phyloP scores from a whole-genome alignment of 2,888 invertebrate species.

The Trichacis sp. region DNA sequence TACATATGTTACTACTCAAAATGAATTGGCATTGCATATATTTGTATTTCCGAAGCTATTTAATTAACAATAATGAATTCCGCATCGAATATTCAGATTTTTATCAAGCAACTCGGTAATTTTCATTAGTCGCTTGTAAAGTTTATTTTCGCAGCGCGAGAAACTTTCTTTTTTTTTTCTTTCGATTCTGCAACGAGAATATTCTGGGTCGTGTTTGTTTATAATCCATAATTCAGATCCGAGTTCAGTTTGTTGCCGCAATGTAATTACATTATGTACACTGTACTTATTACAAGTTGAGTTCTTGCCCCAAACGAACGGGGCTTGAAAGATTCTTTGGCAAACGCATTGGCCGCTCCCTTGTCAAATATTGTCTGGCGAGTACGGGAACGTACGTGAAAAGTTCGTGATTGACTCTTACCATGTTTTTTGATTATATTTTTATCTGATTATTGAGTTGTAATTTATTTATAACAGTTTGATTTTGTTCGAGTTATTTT shows the following conservation, averaged over 20 bases:
- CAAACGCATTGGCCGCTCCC: too few species aligned
- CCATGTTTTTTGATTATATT: too few species aligned
- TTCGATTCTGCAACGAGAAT: neutral
- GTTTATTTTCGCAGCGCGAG: neutral
- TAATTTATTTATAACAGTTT: too few species aligned
- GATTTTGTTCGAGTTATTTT: too few species aligned
- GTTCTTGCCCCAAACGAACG: neutral
- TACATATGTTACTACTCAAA: constrained; percentile 35
- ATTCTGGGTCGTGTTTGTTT: constrained; percentile 1
- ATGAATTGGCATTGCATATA: neutral
- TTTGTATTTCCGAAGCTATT: neutral
- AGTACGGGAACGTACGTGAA: too few species aligned
- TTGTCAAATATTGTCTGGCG: too few species aligned
- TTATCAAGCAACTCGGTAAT: neutral
- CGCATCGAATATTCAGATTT: neutral
- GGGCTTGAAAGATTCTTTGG: too few species aligned
- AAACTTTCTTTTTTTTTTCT: neutral
- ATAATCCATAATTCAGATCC: neutral
- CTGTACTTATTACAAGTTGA: neutral
- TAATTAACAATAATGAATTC: neutral
- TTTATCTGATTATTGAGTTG: too few species aligned
- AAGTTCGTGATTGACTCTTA: too few species aligned
- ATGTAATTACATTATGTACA: neutral
- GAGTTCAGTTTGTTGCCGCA: neutral
- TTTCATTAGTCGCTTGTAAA: neutral